Evolutionary conservation across 2,797 vertebrate species (phyloP), one percentile per base, ranked within the genome.

Genomic region (Astyanax mexicanus): DNA sequence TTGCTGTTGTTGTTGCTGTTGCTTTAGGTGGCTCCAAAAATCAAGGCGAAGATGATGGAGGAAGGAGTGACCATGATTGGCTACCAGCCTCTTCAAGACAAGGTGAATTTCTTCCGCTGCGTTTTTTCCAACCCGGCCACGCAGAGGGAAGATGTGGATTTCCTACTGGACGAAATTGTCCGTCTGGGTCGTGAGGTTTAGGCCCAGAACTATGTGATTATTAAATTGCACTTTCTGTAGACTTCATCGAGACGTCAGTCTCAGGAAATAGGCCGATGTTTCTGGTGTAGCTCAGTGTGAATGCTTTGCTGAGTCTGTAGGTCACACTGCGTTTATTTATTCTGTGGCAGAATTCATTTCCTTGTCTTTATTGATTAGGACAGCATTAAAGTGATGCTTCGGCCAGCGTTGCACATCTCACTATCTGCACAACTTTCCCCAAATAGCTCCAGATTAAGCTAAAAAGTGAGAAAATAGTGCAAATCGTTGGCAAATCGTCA

Each of bases 31-130:
- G 81, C 89, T 74, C 86, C 91, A 51, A 88, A 74, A 66, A 94
- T 94, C 75, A 95, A 95, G 90, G 82, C 78, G 19, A 80, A 86
- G 64, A 91, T 93, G 89, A 89, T 86, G 86, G 89, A 92, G 85
- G 84, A 90, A 71, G 88, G 88, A 51, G 82, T 82, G 8, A 78
- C 68, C 47, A 78, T 92, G 81, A 86, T 93, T 77, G 90, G 87
- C 60, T 92, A 92, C 69, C 89, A 93, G 81, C 88, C 87, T 19
- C 73, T 89, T 5, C 81, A 80, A 62, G 55, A 83, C 15, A 94
- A 92, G 62, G 79, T 82, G 4, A 92, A 87, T 52, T 93, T 93
- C 88, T 94, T 94, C 85, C 78, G 81, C 61, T 91, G 89, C 42
- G 80, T 94, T 58, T 94, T 95, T 77, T 94, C 88, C 12, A 95